Base-by-base conservation (phyloP, 2,888 invertebrate species). In the Spodoptera exigua region DNA sequence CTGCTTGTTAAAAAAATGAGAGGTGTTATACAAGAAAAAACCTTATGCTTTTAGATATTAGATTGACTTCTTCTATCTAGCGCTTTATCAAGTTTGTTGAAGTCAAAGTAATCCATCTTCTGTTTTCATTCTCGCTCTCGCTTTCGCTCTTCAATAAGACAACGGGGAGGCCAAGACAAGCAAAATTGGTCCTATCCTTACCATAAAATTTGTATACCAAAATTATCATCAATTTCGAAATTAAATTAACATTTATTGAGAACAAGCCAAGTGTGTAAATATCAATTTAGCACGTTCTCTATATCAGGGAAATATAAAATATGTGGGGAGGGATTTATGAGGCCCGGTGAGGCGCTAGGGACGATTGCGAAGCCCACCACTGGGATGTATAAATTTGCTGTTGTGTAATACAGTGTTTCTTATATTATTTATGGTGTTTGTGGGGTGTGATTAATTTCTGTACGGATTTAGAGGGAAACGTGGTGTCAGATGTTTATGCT, bases 281-380 rank as follows among this genome's bases (percentile, higher is more conserved):
- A 86, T 83, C 84, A 87, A 85, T 87, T 85, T 83, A 78, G 82
- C 80, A 72, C 80, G 79, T 81, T 81, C 69, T 75, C 76, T 77
- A 78, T 79, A 74, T 74, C 65, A 74, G 70, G 77, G 74, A 80
- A 83, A 81, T 83, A 84, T 84, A 84, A 86, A 85, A 84, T 85
- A 86, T 84, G 76, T 70, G 64, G 57, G 71, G 76, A 79, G 54
- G 73, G 67, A 73, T 76, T 76, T 76, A 76, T 65, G 55, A 43
- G 45, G 61, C 43, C 47, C 53, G 65, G 49, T 52, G 61, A 70
- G 58, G 62, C 64, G 39, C 70, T 27, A 58, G 70, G 67, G 76
- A 68, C 65, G 64, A 73, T 76, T 76, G 62, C 46, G 53, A 59
- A 64, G 21, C 74, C 66, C 70, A 49, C 41, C 62, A 51, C 41